Evolutionary conservation across 2,113 vertebrate genomes (phyloP), one percentile per base, ranked within the genome.

Genomic region (Channa argus): DNA sequence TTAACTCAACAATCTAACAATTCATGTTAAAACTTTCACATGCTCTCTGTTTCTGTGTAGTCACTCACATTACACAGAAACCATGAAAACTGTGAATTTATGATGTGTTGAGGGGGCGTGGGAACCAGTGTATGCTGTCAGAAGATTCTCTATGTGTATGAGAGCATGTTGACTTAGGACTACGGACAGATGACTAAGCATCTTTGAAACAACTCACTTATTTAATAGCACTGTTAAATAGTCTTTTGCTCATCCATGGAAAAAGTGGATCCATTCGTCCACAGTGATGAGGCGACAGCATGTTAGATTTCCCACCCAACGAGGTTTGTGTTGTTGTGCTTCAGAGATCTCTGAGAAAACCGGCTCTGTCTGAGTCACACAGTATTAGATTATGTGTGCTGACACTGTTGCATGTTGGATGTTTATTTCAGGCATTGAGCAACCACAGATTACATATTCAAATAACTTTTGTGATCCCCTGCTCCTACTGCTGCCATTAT

Each of bases 151-250:
- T 67, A 45, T 15, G 49, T 38, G 36, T 24, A 24, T 24, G 24
- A 24, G 24, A 53, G 36, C 53, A 53, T 54, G 33, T 61, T 54
- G 74, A 6, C 37, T 59, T 49, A 11, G 34, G 13, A 61, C 51
- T 38, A 34, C 33, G 70, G 11, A 39, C 5, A 51, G 51, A 59
- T 54, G 58, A 34, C 68, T 47, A 73, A 80, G 46, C 3, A 46
- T 70, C 79, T 46, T 76, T 8, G 63, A 66, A 81, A 80, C 61
- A 79, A 76, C 50, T 65, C 54, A 75, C 59, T 14, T 49, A 77
- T 88, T 88, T 88, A 76, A 79, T 49, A 69, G 74, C 79, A 63
- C 74, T 72, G 64, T 78, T 38, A 63, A 74, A 78, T 11, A 49
- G 51, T 74, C 38, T 51, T 66, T 14, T 66, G 39, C 24, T 71